Evolutionary conservation across 2,797 vertebrate genomes (phyloP).

Genomic region (Nannoperca obscura): DNA sequence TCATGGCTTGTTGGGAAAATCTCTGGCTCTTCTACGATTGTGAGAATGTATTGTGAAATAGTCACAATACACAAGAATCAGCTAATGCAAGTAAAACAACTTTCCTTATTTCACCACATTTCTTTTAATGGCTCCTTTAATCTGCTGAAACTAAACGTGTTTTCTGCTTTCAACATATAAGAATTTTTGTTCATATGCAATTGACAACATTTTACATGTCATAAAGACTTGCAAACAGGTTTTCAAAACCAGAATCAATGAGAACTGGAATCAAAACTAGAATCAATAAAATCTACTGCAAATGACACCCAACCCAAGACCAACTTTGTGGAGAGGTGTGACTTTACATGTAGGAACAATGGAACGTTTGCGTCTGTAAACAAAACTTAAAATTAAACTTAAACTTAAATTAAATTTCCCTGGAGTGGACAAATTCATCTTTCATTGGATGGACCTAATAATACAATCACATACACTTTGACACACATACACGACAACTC

Average conservation of each 20-base stretch:
- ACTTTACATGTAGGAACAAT: constrained; percentile 9
- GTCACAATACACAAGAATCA: background rate
- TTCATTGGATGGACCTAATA: constrained; percentile 52
- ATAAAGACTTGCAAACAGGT: background rate
- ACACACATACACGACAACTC: constrained; percentile 34
- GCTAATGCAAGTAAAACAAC: background rate
- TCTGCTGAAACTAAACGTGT: background rate
- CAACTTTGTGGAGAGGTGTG: background rate
- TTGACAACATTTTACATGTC: background rate
- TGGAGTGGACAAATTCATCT: constrained; percentile 48
- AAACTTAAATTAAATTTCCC: too few relatives aligned
- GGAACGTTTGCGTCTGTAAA: background rate
- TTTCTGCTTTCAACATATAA: background rate
- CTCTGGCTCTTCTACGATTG: background rate
- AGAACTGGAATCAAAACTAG: constrained; percentile 12
- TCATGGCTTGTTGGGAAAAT: background rate
- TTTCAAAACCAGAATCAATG: background rate
- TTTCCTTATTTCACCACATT: background rate
- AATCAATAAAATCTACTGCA: background rate
- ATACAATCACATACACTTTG: constrained; percentile 37
- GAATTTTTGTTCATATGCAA: background rate
- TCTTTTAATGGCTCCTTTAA: background rate
- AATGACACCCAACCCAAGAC: constrained; percentile 2
- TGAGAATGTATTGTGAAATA: background rate
- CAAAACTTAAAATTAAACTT: constrained; percentile 35